phyloP scores from a whole-genome alignment of 2,113 vertebrate species.

The Ascaphus truei region DNA sequence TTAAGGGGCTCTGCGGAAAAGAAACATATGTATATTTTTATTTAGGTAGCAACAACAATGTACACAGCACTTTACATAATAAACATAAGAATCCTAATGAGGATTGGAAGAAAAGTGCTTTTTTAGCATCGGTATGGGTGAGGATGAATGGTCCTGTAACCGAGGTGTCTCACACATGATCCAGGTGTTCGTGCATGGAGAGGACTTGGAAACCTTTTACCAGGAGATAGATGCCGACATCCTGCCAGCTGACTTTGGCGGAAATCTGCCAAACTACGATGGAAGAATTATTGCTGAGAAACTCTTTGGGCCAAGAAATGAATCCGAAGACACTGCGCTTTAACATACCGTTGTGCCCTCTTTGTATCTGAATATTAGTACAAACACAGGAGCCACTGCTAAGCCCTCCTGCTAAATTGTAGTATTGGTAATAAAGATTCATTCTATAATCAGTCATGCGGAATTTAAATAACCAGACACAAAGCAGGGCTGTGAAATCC shows the following conservation, averaged over 20 bases:
- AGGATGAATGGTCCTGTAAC: too few species aligned
- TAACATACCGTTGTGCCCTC: slow-evolving; percentile 46
- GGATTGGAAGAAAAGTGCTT: too few species aligned
- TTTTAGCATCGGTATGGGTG: too few species aligned
- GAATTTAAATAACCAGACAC: not conserved
- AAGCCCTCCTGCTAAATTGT: not conserved
- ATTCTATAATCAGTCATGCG: not conserved
- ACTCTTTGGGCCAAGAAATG: slow-evolving; percentile 73
- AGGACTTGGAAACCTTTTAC: slow-evolving; percentile 81
- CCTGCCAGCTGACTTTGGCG: slow-evolving; percentile 85
- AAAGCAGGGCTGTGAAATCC: not conserved
- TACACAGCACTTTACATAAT: too few species aligned
- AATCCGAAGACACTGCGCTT: slow-evolving; percentile 82
- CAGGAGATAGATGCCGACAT: slow-evolving; percentile 80
- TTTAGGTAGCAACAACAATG: too few species aligned
- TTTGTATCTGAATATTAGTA: not conserved
- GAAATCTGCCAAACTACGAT: slow-evolving; percentile 72
- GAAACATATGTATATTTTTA: too few species aligned
- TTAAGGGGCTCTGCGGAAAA: too few species aligned
- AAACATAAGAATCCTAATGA: too few species aligned
- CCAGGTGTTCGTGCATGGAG: slow-evolving; percentile 89
- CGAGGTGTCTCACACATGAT: too few species aligned
- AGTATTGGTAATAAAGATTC: not conserved
- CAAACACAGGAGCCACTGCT: not conserved
- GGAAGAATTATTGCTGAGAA: slow-evolving; percentile 71